Evolutionary conservation across 2,797 vertebrate genomes (phyloP).

Genomic region (Gymnocypris eckloni): DNA sequence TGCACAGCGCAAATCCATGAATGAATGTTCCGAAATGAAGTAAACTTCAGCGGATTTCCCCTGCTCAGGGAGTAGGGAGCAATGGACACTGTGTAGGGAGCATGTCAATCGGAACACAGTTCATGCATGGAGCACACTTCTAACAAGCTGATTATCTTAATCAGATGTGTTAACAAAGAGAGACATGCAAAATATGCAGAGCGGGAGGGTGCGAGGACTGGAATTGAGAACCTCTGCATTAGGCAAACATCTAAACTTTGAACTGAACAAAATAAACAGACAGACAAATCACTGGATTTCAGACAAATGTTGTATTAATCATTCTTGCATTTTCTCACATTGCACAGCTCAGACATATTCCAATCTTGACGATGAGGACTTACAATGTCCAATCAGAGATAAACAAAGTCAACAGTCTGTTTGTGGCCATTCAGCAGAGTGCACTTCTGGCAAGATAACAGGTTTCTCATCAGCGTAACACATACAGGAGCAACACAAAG

Average conservation of each 20-base stretch:
- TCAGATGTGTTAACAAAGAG: too few relatives aligned
- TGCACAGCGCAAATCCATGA: too few relatives aligned
- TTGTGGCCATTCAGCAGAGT: slow-evolving; percentile 44
- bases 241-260: not conserved
- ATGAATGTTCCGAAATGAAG: too few relatives aligned
- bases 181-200: too few relatives aligned
- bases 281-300: slow-evolving; percentile 38
- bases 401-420: slow-evolving; percentile 51
- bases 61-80: too few relatives aligned
- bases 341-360: slow-evolving; percentile 49
- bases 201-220: too few relatives aligned
- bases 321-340: slow-evolving; percentile 47
- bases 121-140: too few relatives aligned
- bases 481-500: slow-evolving; percentile 48
- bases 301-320: slow-evolving; percentile 48
- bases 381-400: slow-evolving; percentile 47
- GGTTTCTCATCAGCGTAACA: slow-evolving; percentile 46
- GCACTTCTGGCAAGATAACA: slow-evolving; percentile 45
- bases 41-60: too few relatives aligned
- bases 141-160: too few relatives aligned
- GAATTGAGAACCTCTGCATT: not conserved
- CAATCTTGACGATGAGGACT: slow-evolving; percentile 36
- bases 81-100: too few relatives aligned
- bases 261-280: slow-evolving; percentile 27
- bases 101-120: too few relatives aligned